Base-by-base conservation (phyloP, 2,113 vertebrate genomes). In the Machaerirhynchus nigripectus region DNA sequence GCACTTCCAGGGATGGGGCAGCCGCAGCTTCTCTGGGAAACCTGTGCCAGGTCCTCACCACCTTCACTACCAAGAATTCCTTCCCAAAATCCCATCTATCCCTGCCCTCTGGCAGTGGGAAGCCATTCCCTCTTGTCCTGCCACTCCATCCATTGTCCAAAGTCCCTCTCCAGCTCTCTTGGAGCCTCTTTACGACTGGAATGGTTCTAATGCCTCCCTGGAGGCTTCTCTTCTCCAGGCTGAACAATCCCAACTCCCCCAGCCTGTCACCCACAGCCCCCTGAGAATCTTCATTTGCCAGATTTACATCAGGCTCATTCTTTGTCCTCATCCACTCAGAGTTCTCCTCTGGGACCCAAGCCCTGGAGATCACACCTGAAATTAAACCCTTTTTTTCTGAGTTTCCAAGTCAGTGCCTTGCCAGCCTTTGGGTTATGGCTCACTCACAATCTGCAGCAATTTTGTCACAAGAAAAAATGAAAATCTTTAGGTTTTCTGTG, bases 41-140 rank as follows among this genome's bases (percentile, higher is more conserved):
- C 0, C 10, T 30, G 0, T 0, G 0, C 24, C 74, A 61, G 9
- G 2, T 0, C 1, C 33, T 85, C 40, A 5, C 1, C 57, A 50
- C 10, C 4, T 4, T 50, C 28, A n/a, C n/a, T n/a, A n/a, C n/a
- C n/a, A n/a, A n/a, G n/a, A 21, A 8, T 60, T 84, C 1, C 2
- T 47, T 26, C 16, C 26, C 20, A 11, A 30, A 6, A 59, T 10
- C 12, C 28, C 2, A 33, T 1, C 26, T 18, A 20, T 4, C 15
- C 15, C 15, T 27, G 1, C 4, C 6, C 1, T 65, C 8, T 39
- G 10, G n/a, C 33, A 61, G 7, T 24, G 28, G 28, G 14, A 85
- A 88, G 0, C 22, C 2, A 2, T 73, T 50, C 7, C 16, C 9
- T 0, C 2, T 19, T 1, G 0, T 39, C 21, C 30, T 69, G 4